phyloP scores from a whole-genome alignment of 2,888 invertebrate genomes.

The Neoascia interrupta region DNA sequence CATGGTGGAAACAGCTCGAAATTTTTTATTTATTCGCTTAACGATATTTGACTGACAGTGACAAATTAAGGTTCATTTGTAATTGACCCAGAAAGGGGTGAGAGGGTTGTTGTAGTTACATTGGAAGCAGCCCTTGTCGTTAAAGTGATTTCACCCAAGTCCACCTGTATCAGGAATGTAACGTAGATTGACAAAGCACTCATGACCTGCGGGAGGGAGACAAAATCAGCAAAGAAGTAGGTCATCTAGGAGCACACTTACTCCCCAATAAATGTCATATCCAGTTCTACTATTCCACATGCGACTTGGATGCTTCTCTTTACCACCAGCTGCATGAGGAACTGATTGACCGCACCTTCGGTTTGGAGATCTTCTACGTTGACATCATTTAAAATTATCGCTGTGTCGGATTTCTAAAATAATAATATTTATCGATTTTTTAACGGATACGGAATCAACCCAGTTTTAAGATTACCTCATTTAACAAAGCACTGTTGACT shows the following conservation, averaged over 20 bases:
- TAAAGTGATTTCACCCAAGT: constrained; percentile 73
- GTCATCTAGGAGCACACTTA: constrained; percentile 65
- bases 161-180: constrained; percentile 76
- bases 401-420: constrained; percentile 73
- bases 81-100: background rate
- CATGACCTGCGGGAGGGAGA: constrained; percentile 71
- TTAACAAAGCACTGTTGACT: background rate
- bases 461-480: background rate
- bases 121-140: constrained; percentile 46
- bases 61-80: constrained; percentile 6
- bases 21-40: no score
- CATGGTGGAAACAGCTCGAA: constrained; percentile 49
- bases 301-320: constrained; percentile 70
- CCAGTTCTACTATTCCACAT: constrained; percentile 75
- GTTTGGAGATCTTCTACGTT: constrained; percentile 61
- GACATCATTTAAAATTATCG: constrained; percentile 72
- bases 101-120: constrained; percentile 8
- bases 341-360: constrained; percentile 73
- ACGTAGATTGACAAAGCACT: constrained; percentile 74
- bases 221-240: background rate
- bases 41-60: constrained; percentile 33
- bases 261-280: constrained; percentile 74
- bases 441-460: background rate
- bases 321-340: constrained; percentile 73
- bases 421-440: no score